Base-by-base conservation (phyloP, 2,888 invertebrate genomes). In the Glyphotaelius pellucidus region DNA sequence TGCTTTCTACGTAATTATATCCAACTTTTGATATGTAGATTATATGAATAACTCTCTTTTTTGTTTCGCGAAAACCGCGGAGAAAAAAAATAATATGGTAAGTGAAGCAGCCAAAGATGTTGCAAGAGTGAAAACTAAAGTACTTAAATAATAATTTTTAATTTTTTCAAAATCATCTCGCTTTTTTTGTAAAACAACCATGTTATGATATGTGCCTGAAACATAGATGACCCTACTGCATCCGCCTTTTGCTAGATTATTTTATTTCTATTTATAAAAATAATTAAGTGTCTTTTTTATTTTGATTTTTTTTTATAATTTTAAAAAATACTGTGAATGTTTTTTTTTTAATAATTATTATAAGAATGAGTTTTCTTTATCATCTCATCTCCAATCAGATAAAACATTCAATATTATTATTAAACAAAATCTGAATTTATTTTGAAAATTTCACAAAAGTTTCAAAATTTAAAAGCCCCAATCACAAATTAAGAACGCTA, bases 51-150 rank as follows among this genome's bases (percentile, higher is more conserved):
- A 85, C 90, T 93, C 90, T 92, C 91, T 93, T 92, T 89, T 93
- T 92, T 93, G 90, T 93, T 92, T 93, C 93, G 93, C 93, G 93
- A 91, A 91, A 91, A 79, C 93, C 93, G 93, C 93, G 91, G 93
- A 93, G 93, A 90, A 52, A 91, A 92, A 93, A 90, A 92, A 93
- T 85, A 89, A 83, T 80, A 47, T 93, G 93, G 93, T 93, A 93
- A 93, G 93, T 93, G 93, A 92, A 30, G 79, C 90, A 79, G 88
- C 52, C 52, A 52, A 31, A 86, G 31, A 87, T 25, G 52, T 92
- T 90, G 89, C 90, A 80, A 90, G 32, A 84, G 83, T 92, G 81
- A 90, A 92, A 90, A 80, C 80, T 89, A 80, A 89, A 89, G 80
- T 80, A 80, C 42, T 47, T 47, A 15, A 90, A 83, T 84, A 52